Percentiles rank a stretch among this genome's conserved stretches.
These are phyloP conservation scores for Leptinotarsa peninsularis DNA, from an alignment of 2,888 invertebrate species.

Conservation along the genomic window DNA sequence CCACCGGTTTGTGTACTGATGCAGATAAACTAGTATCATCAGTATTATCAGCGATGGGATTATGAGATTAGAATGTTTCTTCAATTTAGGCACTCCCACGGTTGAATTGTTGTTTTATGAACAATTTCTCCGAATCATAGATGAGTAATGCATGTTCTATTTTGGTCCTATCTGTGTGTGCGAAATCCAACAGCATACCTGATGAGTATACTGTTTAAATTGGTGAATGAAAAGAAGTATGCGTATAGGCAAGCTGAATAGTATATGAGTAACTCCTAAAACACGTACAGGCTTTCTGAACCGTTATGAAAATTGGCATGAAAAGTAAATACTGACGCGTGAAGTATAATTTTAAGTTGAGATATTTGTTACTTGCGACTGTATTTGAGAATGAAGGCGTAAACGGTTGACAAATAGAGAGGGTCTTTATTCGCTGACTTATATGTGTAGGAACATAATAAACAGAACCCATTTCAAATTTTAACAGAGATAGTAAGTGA, in stretches of 20 bases:
- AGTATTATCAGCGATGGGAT: conserved; percentile 5
- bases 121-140: background rate
- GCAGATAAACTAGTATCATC: background rate
- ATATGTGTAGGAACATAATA: background rate
- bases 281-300: conserved; percentile 8
- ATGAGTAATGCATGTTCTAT: background rate
- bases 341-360: conserved; percentile 1
- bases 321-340: conserved; percentile 6
- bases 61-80: conserved; percentile 6
- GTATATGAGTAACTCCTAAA: conserved; percentile 2
- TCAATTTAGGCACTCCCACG: background rate
- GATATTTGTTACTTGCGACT: background rate
- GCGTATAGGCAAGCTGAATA: background rate
- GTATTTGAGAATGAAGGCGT: background rate
- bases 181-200: background rate
- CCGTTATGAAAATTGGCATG: conserved; percentile 2
- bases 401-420: conserved; percentile 1
- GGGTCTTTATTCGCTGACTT: background rate
- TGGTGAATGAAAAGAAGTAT: background rate
- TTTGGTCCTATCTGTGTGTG: background rate
- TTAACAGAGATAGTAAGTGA: background rate
- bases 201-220: background rate
- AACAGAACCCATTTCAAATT: background rate
- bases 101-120: conserved; percentile 2
- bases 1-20: background rate